phyloP scores from a whole-genome alignment of 2,113 vertebrate genomes.

The Tringa solitaria region DNA sequence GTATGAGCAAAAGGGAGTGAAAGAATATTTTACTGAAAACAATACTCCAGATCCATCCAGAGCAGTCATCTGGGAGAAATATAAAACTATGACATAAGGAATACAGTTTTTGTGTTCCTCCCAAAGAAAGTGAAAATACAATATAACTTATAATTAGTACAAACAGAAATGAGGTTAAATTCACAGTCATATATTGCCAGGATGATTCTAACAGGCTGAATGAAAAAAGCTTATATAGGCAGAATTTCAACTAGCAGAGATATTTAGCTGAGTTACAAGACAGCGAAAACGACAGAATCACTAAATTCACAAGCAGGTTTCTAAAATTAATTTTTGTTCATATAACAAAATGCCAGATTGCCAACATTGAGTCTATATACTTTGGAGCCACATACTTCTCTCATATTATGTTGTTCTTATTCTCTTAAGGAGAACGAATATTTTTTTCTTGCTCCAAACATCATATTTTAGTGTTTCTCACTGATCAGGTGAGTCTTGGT shows the following conservation, averaged over 20 bases:
- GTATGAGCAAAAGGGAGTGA: neutral
- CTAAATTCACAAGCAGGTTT: slow-evolving; percentile 16
- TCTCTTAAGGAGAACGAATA: neutral
- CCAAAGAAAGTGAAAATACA: slow-evolving; percentile 45
- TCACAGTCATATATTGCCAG: slow-evolving; percentile 14
- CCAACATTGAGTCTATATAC: neutral
- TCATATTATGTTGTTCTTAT: neutral
- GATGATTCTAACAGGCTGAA: slow-evolving; percentile 9
- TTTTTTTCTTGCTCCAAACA: neutral
- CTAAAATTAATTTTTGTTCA: slow-evolving; percentile 24
- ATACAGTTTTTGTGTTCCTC: slow-evolving; percentile 3
- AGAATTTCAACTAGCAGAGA: slow-evolving; percentile 30
- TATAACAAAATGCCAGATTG: neutral
- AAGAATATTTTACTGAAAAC: slow-evolving; percentile 32
- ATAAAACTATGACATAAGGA: neutral
- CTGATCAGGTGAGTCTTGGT: neutral
- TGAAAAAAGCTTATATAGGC: slow-evolving; percentile 17
- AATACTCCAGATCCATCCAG: slow-evolving; percentile 29
- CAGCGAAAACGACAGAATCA: neutral
- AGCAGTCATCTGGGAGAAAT: neutral
- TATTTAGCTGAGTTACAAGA: slow-evolving; percentile 27
- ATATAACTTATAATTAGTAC: slow-evolving; percentile 27
- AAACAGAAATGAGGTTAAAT: slow-evolving; percentile 38
- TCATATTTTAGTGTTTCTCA: neutral
- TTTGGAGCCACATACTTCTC: neutral